Evolutionary conservation across 1,140 invertebrate species (phyloP).

Genomic region (Drosophila lacertosa): DNA sequence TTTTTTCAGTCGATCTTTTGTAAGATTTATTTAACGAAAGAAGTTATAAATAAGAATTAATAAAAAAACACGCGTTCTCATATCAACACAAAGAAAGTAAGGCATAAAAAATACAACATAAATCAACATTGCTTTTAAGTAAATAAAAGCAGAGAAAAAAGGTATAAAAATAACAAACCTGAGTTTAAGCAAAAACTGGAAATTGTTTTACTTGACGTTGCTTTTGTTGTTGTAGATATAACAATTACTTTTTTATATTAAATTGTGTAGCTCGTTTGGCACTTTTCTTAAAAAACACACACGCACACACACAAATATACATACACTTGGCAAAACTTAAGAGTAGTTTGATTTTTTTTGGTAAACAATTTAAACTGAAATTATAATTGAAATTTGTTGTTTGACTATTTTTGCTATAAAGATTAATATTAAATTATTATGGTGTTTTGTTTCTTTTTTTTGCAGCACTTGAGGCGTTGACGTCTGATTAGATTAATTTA

Average conservation of each 20-base stretch:
- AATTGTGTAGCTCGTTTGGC: conserved; percentile 28
- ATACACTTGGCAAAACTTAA: conserved; percentile 11
- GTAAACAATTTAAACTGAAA: conserved; percentile 60
- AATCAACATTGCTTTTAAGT: conserved; percentile 11
- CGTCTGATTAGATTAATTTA: conserved; percentile 67
- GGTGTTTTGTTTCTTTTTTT: conserved; percentile 12
- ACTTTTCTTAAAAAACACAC: conserved; percentile 13
- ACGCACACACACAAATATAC: conserved; percentile 18
- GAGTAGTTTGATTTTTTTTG: conserved; percentile 15
- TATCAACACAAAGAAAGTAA: conserved; percentile 55
- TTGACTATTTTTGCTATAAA: conserved; percentile 30
- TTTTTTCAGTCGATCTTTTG: conserved; percentile 5
- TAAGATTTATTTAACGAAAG: background rate
- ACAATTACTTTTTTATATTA: conserved; percentile 46
- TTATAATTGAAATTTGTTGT: conserved; percentile 22
- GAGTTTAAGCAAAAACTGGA: conserved; percentile 53
- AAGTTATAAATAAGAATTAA: background rate
- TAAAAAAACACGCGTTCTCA: conserved; percentile 24
- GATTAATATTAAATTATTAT: conserved; percentile 42
- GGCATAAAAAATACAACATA: conserved; percentile 21
- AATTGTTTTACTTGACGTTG: conserved; percentile 29
- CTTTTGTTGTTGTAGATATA: conserved; percentile 28
- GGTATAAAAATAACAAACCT: conserved; percentile 31
- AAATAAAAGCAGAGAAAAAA: conserved; percentile 34
- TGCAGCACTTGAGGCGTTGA: conserved; percentile 44